phyloP scores from a whole-genome alignment of 1,140 invertebrate species.

The Hydropsyche tenuis region DNA sequence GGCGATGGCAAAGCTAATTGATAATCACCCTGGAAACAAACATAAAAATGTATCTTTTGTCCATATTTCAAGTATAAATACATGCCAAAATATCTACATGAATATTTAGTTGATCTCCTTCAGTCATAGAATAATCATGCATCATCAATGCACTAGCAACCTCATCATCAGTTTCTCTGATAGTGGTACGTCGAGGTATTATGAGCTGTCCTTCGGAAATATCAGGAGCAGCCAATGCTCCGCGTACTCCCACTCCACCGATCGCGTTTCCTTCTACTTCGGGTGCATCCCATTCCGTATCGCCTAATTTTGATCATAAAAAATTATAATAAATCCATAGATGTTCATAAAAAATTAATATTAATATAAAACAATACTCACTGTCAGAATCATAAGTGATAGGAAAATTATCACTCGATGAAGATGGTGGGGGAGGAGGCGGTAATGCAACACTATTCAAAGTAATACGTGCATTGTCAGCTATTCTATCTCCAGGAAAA shows the following conservation, averaged over 20 bases:
- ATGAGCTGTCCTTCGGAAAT: conserved; percentile 35
- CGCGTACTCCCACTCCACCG: conserved; percentile 56
- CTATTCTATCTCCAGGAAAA: conserved; percentile 77
- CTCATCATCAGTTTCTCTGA: conserved; percentile 22
- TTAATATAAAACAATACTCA: conserved; percentile 44
- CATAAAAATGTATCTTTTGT: no score
- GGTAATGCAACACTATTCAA: conserved; percentile 67
- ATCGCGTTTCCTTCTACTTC: conserved; percentile 54
- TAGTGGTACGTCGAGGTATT: conserved; percentile 53
- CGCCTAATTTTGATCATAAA: conserved; percentile 57
- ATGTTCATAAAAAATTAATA: not conserved
- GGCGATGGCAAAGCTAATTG: conserved; percentile 46
- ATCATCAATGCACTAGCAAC: conserved; percentile 24
- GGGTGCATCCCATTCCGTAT: conserved; percentile 68
- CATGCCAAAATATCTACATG: conserved; percentile 36
- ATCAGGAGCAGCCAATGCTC: conserved; percentile 48
- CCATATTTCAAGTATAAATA: no score
- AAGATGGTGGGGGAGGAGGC: conserved; percentile 32
- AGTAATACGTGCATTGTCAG: conserved; percentile 78
- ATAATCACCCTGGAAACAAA: conserved; percentile 43
- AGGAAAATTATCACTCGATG: conserved; percentile 44
- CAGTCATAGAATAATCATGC: conserved; percentile 44
- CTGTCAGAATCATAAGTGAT: conserved; percentile 54
- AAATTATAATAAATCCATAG: not conserved
- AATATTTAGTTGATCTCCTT: conserved; percentile 43